Base-by-base conservation (phyloP, 2,797 vertebrate genomes). In the Muscicapa striata region DNA sequence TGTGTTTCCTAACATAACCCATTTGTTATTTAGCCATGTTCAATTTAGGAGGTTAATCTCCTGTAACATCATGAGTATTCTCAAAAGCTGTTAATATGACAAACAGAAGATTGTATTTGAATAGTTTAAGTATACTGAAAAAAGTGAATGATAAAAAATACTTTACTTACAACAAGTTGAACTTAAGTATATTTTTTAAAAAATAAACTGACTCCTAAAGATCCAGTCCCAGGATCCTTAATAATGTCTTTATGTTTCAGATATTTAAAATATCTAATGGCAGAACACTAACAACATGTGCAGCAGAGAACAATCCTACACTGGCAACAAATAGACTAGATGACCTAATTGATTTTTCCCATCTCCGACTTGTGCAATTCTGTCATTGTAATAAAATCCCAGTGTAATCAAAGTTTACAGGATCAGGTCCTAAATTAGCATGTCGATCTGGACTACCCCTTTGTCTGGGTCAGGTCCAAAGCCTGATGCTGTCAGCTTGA, bases 341-440 rank as follows among this genome's bases (percentile, higher is more conserved):
- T 96, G 94, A 97, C 66, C 92, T 93, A 94, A 96, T 67, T 84
- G 87, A 61, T 96, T 95, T 91, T 97, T 93, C 94, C 91, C 91
- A 84, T 96, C 89, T 90, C 94, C 0, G 0, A 73, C 79, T 94
- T 93, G 79, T 92, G 85, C 87, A 93, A 90, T 90, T 90, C 89
- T 83, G 40, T 95, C 92, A 87, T 40, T 87, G 79, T 86, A 93
- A 91, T 95, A 92, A 95, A 95, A 96, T 88, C 69, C 43, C 34
- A 78, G 19, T 30, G 46, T 78, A 95, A 92, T 91, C 91, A 93
- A 91, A 93, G 59, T 67, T 87, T 86, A 69, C 40, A 84, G 91
- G 84, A 93, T 86, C 49, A 43, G 69, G 52, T 66, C 92, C 73
- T 87, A 78, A 95, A 93, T 93, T 93, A 91, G 59, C 62, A 84